Conservation (phyloP, 1,140 invertebrate genomes). For the Aphis gossypii region DNA sequence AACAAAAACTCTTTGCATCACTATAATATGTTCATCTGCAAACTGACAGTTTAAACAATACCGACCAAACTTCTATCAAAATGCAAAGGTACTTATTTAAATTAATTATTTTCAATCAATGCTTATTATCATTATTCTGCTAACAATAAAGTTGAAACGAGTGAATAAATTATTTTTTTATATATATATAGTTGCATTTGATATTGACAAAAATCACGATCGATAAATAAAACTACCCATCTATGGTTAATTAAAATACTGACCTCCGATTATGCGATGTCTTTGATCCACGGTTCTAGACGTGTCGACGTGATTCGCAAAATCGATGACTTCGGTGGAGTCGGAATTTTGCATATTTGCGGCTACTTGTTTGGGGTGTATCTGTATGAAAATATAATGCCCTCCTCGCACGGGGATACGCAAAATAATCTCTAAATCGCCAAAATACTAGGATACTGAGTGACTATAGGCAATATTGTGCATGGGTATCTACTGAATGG, state of each 20-base stretch:
- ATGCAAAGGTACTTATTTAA: no score
- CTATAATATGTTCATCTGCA: no score
- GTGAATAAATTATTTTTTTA: not conserved
- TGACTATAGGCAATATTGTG: no score
- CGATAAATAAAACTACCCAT: not conserved
- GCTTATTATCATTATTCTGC: not conserved
- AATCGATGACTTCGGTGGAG: slow-evolving; percentile 40
- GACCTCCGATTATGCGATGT: slow-evolving; percentile 51
- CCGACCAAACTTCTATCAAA: not conserved
- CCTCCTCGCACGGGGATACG: no score
- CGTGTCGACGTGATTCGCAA: slow-evolving; percentile 39
- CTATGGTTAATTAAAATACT: not conserved
- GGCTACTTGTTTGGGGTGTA: not conserved
- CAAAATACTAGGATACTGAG: no score
- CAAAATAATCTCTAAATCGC: no score
- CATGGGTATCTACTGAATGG: no score
- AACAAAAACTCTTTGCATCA: not conserved
- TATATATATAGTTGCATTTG: not conserved
- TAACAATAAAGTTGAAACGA: not conserved
- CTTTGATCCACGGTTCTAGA: slow-evolving; percentile 28
- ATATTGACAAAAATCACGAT: not conserved
- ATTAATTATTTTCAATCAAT: not conserved
- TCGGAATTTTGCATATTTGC: slow-evolving; percentile 47
- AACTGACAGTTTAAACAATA: not conserved
- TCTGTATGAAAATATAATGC: not conserved